phyloP scores from a whole-genome alignment of 2,888 invertebrate genomes.

The Nephrocerus scutellatus region DNA sequence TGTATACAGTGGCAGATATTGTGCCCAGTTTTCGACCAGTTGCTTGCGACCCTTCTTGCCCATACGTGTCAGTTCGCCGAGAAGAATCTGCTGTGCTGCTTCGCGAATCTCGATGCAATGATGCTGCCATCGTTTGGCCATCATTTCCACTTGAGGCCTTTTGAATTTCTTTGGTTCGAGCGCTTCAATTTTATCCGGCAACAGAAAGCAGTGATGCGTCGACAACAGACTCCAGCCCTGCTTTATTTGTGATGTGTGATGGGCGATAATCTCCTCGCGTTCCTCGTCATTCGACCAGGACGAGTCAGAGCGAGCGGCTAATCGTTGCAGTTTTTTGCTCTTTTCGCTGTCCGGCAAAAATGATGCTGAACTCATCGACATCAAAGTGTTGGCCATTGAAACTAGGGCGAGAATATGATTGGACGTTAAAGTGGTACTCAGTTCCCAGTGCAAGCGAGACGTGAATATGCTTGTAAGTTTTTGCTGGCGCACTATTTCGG shows the following conservation, averaged over 20 bases:
- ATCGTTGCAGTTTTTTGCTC: conserved; percentile 57
- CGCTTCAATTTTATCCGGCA: conserved; percentile 84
- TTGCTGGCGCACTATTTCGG: conserved; percentile 67
- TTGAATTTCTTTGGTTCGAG: conserved; percentile 61
- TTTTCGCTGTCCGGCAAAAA: conserved; percentile 85
- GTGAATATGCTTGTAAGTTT: conserved; percentile 75
- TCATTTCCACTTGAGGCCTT: conserved; percentile 94
- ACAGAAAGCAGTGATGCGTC: conserved; percentile 88
- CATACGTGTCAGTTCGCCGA: conserved; percentile 81
- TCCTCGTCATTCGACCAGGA: conserved; percentile 73
- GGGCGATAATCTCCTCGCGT: conserved; percentile 73
- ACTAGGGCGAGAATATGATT: conserved; percentile 93
- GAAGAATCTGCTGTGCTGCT: conserved; percentile 89
- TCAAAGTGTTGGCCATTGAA: conserved; percentile 90
- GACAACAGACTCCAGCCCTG: conserved; percentile 96
- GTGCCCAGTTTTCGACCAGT: conserved; percentile 93
- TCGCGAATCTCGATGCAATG: conserved; percentile 95
- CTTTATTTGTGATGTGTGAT: conserved; percentile 87
- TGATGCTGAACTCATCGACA: conserved; percentile 95
- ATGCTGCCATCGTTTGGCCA: conserved; percentile 98
- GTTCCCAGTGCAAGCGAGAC: conserved; percentile 88
- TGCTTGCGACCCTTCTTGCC: conserved; percentile 76
- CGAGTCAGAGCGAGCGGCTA: conserved; percentile 43
- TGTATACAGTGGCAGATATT: conserved; percentile 83
- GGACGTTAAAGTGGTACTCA: conserved; percentile 89